These are phyloP conservation scores for Scaptomyza reducta DNA, from an alignment of 2,888 invertebrate species.

Conservation along the genomic window DNA sequence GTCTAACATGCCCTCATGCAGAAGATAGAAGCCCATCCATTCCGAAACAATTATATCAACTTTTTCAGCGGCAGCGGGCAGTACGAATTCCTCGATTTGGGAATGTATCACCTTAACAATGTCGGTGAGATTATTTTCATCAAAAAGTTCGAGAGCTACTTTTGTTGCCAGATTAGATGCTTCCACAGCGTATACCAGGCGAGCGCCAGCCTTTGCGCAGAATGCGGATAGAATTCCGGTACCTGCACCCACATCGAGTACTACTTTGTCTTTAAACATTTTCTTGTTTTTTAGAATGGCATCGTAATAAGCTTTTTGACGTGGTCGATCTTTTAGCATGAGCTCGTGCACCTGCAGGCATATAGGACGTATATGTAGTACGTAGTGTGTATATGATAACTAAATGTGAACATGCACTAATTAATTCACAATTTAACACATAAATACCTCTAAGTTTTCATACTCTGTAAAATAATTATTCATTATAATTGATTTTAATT, in stretches of 20 bases:
- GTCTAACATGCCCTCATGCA: slow-evolving; percentile 98
- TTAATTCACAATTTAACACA: neutral
- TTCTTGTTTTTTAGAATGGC: slow-evolving; percentile 89
- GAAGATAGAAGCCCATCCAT: slow-evolving; percentile 98
- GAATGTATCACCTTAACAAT: slow-evolving; percentile 87
- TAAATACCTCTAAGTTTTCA: slow-evolving; percentile 89
- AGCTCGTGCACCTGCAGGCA: slow-evolving; percentile 89
- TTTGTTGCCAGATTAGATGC: slow-evolving; percentile 89
- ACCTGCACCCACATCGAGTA: slow-evolving; percentile 94
- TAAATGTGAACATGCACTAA: neutral
- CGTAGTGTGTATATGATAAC: too few relatives aligned
- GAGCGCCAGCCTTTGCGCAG: slow-evolving; percentile 95
- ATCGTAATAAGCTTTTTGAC: slow-evolving; percentile 91
- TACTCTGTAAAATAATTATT: slow-evolving; percentile 89
- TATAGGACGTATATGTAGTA: too few relatives aligned
- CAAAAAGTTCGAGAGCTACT: slow-evolving; percentile 87
- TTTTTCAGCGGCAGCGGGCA: slow-evolving; percentile 87
- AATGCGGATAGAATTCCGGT: slow-evolving; percentile 95
- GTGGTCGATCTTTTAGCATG: slow-evolving; percentile 90
- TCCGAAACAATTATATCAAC: slow-evolving; percentile 97
- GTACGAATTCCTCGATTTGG: slow-evolving; percentile 86
- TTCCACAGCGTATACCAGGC: slow-evolving; percentile 93
- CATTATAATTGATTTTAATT: slow-evolving; percentile 20
- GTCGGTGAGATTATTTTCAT: slow-evolving; percentile 89
- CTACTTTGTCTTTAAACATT: slow-evolving; percentile 90